Conservation (phyloP, 2,113 vertebrate genomes). For the Sapayoa aenigma region DNA sequence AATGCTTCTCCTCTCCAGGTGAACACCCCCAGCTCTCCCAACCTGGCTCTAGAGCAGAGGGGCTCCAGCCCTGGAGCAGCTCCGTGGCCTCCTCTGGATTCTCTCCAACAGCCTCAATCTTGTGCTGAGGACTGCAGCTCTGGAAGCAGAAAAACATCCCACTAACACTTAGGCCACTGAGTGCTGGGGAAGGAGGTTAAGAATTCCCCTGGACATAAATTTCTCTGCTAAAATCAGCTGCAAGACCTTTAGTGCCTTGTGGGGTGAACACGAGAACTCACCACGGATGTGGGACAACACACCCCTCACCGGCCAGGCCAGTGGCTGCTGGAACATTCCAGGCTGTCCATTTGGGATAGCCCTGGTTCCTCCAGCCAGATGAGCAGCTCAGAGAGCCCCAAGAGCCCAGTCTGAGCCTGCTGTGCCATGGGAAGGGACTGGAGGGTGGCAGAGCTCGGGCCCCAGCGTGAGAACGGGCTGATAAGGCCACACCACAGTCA, state of each 20-base stretch:
- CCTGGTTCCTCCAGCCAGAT: neutral
- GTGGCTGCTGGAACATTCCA: neutral
- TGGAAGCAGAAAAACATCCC: neutral
- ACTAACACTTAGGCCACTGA: neutral
- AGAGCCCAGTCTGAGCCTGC: neutral
- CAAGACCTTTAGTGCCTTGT: neutral
- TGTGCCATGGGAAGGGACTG: neutral
- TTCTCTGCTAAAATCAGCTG: neutral
- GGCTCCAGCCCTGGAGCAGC: neutral
- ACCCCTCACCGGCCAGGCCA: neutral
- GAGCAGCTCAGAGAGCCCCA: neutral
- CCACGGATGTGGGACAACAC: neutral
- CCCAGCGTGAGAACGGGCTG: neutral
- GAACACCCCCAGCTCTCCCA: neutral
- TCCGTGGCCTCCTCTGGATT: neutral
- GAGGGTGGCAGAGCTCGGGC: neutral
- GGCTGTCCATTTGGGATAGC: accelerated
- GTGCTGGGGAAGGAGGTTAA: neutral
- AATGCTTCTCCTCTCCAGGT: neutral
- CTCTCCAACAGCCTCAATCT: neutral
- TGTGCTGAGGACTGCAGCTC: neutral
- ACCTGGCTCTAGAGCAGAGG: neutral
- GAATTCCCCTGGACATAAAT: neutral
- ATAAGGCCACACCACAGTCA: neutral
- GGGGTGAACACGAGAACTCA: neutral